Conservation (phyloP, 2,888 invertebrate species). For the Phengaris arion region DNA sequence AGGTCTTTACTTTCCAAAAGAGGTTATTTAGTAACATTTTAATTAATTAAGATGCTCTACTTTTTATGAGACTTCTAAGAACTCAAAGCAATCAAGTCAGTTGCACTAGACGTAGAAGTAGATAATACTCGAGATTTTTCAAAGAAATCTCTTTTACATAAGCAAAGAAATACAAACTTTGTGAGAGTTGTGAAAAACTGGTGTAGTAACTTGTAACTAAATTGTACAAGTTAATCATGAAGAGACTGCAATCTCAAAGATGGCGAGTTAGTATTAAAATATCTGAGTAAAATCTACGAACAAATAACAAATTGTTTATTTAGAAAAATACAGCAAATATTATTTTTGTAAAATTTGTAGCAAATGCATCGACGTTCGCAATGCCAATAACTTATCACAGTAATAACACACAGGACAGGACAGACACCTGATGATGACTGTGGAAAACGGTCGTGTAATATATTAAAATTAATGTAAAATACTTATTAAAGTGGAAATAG, state of each 20-base stretch:
- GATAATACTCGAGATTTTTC: conserved; percentile 6
- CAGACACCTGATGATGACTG: too few species aligned
- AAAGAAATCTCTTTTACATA: conserved; percentile 9
- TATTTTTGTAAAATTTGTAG: background rate
- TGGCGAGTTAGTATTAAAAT: background rate
- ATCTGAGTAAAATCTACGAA: background rate
- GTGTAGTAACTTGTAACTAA: conserved; percentile 5
- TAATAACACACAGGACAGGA: too few species aligned
- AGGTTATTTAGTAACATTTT: too few species aligned
- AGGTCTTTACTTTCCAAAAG: too few species aligned
- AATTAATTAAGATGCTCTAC: too few species aligned
- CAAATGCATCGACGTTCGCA: background rate
- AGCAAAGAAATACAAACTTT: conserved; percentile 3
- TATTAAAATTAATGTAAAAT: too few species aligned
- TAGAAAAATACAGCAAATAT: background rate
- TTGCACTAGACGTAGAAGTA: background rate
- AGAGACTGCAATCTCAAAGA: background rate
- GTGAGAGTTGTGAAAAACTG: background rate
- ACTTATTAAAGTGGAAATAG: too few species aligned
- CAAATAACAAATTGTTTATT: background rate
- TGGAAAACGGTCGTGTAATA: too few species aligned
- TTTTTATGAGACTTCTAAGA: too few species aligned
- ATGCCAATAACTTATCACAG: too few species aligned
- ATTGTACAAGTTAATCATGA: background rate
- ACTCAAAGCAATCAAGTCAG: background rate